Evolutionary conservation across 2,888 invertebrate genomes (phyloP), one percentile per base, ranked within the genome.

Genomic region (Lasioglossum lativentre): DNA sequence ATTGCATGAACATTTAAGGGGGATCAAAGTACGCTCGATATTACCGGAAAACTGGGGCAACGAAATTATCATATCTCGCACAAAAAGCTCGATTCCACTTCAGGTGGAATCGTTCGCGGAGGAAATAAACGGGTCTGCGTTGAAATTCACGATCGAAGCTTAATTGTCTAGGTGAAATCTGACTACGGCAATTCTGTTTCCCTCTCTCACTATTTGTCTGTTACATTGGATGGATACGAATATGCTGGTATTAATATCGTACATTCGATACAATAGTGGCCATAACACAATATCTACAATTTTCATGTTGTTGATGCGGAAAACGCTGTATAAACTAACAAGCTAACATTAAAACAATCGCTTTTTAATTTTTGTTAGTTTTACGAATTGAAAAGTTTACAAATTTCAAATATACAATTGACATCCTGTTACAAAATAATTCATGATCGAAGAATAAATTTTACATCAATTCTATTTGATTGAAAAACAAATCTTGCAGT

Each of bases 51-150:
- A 83, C 79, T 79, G 75, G 85, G 76, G 8, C 76, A 71, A 30
- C 79, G 78, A 59, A 85, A 85, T 85, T 78, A 79, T 78, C 83
- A 83, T 83, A 83, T 76, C 75, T 56, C 30, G 63, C 23, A 42
- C 38, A 40, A 75, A 84, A 19, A 68, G 27, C 74, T 27, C 34
- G 70, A 71, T 75, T 63, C 71, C 59, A 45, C 47, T 52, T 70
- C 16, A 14, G 40, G n/a, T n/a, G 45, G 23, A 47, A 52, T 23
- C 27, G 66, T 40, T 78, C 75, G 6, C 14, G 14, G 45, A 14
- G 75, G 66, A 68, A 45, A 63, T 84, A 47, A 59, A 73, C 45
- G 72, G 27, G 34, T 34, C 38, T 42, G 59, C 68, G 38, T 83
- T 72, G 34, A 23, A 74, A 75, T 68, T 68, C 82, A 27, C 79